Percentiles rank a stretch among this genome's conserved stretches.
phyloP scores from a whole-genome alignment of 2,888 invertebrate species.

The Eupelmus urozonus region DNA sequence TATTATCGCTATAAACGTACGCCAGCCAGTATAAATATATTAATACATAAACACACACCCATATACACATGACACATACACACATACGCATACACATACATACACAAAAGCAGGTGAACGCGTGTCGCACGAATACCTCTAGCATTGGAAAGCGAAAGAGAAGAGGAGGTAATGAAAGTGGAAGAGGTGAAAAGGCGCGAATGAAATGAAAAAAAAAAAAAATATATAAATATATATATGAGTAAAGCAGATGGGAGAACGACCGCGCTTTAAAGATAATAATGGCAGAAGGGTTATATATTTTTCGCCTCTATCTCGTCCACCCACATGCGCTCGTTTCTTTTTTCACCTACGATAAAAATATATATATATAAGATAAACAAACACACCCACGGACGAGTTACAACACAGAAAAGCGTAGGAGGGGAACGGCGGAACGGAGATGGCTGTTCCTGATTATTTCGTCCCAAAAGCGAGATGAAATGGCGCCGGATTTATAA shows the following conservation, averaged over 20 bases:
- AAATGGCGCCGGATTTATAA: neutral
- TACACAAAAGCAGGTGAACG: neutral
- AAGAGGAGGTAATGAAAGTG: neutral
- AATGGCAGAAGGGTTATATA: neutral
- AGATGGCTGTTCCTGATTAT: conserved; percentile 27
- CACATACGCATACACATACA: neutral
- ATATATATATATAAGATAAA: neutral
- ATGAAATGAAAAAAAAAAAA: neutral
- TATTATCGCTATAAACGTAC: conserved; percentile 2
- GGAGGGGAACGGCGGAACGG: neutral
- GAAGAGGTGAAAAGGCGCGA: neutral
- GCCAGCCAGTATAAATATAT: too few species aligned
- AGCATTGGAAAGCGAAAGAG: neutral
- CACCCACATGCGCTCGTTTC: neutral
- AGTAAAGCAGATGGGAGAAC: neutral
- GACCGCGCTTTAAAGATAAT: conserved; percentile 20
- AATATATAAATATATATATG: neutral
- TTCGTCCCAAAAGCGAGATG: neutral
- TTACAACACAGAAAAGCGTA: neutral
- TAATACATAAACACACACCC: too few species aligned
- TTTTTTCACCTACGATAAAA: neutral
- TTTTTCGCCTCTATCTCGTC: conserved; percentile 8
- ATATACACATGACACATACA: neutral
- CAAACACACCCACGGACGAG: neutral
- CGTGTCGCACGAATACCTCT: neutral